A percentile compares a stretch with the other conserved stretches of the same genome.
Evolutionary conservation across 2,797 vertebrate species (phyloP).

Genomic region (Gymnothorax reevesii): DNA sequence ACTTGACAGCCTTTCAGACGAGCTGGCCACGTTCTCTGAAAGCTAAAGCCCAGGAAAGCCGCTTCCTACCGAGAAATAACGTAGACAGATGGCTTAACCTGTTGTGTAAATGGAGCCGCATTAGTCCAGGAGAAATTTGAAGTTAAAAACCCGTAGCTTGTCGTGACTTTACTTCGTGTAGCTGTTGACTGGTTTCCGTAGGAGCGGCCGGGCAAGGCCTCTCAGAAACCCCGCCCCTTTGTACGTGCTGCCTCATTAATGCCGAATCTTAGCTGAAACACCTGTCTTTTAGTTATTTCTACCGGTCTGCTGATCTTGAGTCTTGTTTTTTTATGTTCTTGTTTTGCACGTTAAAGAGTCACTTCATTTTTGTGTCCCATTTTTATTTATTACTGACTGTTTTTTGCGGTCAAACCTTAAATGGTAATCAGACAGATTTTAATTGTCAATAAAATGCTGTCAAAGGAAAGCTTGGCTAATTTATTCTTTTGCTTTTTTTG

Average conservation of each 20-base stretch:
- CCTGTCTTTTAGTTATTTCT: conserved; percentile 88
- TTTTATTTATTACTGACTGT: conserved; percentile 76
- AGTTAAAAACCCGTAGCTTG: conserved; percentile 77
- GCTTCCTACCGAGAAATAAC: conserved; percentile 79
- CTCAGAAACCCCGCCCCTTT: conserved; percentile 68
- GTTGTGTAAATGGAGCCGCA: conserved; percentile 77
- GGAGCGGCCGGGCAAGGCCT: conserved; percentile 69
- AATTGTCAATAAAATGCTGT: conserved; percentile 89
- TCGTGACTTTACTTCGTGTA: conserved; percentile 91
- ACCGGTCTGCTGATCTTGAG: conserved; percentile 69
- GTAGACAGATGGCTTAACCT: conserved; percentile 81
- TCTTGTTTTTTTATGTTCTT: conserved; percentile 65
- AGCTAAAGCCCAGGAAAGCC: conserved; percentile 69
- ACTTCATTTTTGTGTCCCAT: conserved; percentile 79
- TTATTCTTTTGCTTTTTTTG: conserved; percentile 30
- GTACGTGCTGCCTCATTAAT: conserved; percentile 74
- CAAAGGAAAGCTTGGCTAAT: conserved; percentile 25
- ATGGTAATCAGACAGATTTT: conserved; percentile 89
- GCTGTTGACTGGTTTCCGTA: conserved; percentile 85
- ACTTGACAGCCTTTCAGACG: conserved; percentile 70
- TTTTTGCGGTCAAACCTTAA: conserved; percentile 81
- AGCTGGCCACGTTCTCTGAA: conserved; percentile 76
- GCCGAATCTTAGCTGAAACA: conserved; percentile 73
- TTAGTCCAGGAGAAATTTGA: conserved; percentile 62
- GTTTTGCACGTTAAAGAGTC: conserved; percentile 85